These are phyloP conservation scores for Hiodon alosoides DNA, from an alignment of 2,113 vertebrate genomes.

Conservation along the genomic window DNA sequence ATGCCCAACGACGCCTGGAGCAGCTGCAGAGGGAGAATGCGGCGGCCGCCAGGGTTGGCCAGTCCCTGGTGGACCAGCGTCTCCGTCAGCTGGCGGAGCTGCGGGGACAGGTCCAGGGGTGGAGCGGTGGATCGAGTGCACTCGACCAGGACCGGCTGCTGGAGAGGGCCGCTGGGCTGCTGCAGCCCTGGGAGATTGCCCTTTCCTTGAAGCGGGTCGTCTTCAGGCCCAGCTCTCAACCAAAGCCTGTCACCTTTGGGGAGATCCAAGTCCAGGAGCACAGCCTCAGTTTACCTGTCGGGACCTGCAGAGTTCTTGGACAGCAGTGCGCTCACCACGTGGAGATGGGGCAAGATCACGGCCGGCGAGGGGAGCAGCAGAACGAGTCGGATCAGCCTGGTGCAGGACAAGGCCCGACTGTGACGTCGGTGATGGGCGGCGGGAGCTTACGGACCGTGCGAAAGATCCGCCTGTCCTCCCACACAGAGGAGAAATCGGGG, in stretches of 20 bases:
- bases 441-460: constrained; percentile 46
- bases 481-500: constrained; percentile 40
- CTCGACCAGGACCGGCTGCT: constrained; percentile 41
- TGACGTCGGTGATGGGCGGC: constrained; percentile 36
- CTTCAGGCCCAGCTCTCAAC: constrained; percentile 60
- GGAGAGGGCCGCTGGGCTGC: constrained; percentile 51
- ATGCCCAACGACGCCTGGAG: constrained; percentile 55
- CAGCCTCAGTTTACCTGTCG: constrained; percentile 44
- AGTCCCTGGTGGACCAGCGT: constrained; percentile 53
- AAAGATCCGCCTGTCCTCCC: constrained; percentile 54
- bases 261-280: constrained; percentile 57
- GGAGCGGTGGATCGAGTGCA: constrained; percentile 24
- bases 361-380: constrained; percentile 25
- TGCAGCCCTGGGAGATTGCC: constrained; percentile 59
- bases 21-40: constrained; percentile 58
- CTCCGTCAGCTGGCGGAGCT: constrained; percentile 49
- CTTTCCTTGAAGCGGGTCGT: constrained; percentile 59
- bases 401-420: constrained; percentile 29
- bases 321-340: constrained; percentile 54
- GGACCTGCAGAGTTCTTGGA: constrained; percentile 46
- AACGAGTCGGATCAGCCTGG: constrained; percentile 27
- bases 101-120: constrained; percentile 41
- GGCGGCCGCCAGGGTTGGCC: constrained; percentile 48
- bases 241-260: constrained; percentile 55
- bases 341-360: constrained; percentile 35